These are phyloP conservation scores for Disparrhopalites patrizii DNA, from an alignment of 2,888 invertebrate species.

Conservation along the genomic window DNA sequence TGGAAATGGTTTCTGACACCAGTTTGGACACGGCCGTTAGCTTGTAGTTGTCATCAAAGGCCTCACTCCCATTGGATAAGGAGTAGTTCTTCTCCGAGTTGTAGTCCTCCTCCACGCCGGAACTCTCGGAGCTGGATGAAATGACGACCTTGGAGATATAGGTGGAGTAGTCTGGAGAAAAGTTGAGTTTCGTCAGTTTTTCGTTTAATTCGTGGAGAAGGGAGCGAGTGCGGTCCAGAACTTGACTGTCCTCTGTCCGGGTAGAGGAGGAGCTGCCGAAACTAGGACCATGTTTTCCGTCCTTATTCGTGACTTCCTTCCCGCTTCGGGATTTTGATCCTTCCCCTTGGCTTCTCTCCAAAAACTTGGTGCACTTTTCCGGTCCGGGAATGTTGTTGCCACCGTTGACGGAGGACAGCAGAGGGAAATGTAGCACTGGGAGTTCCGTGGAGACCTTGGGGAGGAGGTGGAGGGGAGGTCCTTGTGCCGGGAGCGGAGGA, in stretches of 20 bases:
- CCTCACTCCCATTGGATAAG: conserved; percentile 36
- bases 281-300: not conserved
- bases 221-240: conserved; percentile 38
- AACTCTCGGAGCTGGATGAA: conserved; percentile 42
- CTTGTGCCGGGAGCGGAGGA: conserved; percentile 45
- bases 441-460: conserved; percentile 41
- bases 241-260: conserved; percentile 33
- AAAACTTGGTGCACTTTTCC: not conserved
- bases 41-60: conserved; percentile 39
- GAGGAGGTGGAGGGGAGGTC: conserved; percentile 43
- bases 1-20: conserved; percentile 44
- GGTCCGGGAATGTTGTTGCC: not conserved
- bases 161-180: conserved; percentile 34
- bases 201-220: conserved; percentile 46
- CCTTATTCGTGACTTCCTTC: no score
- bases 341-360: not conserved
- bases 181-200: conserved; percentile 44
- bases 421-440: conserved; percentile 39
- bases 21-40: conserved; percentile 37
- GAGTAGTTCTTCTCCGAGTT: conserved; percentile 47
- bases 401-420: conserved; percentile 9
- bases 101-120: conserved; percentile 48
- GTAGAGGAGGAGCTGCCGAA: no score
- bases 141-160: conserved; percentile 43
- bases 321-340: not conserved